Evolutionary conservation across 2,797 vertebrate genomes (phyloP), one percentile per base, ranked within the genome.

Genomic region (Mus spretus): DNA sequence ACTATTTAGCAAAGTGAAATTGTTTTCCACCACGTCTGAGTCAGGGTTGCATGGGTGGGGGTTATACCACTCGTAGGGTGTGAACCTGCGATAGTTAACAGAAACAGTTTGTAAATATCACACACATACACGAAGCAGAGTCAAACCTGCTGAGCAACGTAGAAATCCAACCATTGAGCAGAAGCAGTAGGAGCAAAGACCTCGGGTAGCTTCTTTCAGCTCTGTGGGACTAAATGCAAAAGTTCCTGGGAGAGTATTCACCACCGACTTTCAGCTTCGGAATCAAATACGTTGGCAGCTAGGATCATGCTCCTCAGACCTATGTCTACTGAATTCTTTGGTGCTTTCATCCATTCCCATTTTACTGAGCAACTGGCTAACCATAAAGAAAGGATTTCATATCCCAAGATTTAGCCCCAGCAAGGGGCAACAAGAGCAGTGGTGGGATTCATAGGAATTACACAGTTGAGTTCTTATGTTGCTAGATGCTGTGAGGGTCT

Each of bases 41-140:
- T 99, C 99, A 65, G 99, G 99, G 98, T 99, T 99, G 98, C 99
- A 99, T 81, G 99, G 99, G 98, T 99, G 99, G 97, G 99, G 99
- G 96, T 99, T 99, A 99, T 99, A 99, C 99, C 99, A 99, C 97
- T 99, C 99, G 93, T 99, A 99, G 50, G 99, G 99, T 97, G 99
- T 99, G 98, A 99, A 99, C 99, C 99, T 99, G 98, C 96, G 97
- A 97, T 93, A 98, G 98, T 98, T 97, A 97, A 98, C 98, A 98
- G 98, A 98, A 98, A 98, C 91, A 98, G 94, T 97, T 97, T 83
- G 97, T 98, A 98, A 99, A 98, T 97, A 98, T 98, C 97, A 97
- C 97, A 97, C 31, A 70, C 24, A 85, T 6, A 28, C 81, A 59
- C 0, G 93, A 37, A 37, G 88, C 3, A 74, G 95, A 94, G 97